Evolutionary conservation across 2,888 invertebrate genomes (phyloP).

Genomic region (Tenodera sinensis): DNA sequence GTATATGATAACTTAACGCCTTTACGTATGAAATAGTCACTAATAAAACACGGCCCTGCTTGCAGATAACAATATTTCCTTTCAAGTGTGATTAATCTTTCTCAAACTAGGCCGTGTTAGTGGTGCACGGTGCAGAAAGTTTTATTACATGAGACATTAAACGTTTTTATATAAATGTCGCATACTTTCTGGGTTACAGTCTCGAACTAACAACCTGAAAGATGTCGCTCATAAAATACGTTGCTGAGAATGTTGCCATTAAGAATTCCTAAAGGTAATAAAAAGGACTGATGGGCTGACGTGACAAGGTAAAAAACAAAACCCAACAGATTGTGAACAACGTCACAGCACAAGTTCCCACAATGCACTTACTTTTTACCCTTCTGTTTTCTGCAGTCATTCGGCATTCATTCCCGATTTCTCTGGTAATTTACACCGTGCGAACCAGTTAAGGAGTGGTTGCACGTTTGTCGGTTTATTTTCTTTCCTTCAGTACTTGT

Average conservation of each 20-base stretch:
- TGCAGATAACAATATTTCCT: no score
- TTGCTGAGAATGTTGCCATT: background rate
- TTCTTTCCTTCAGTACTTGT: background rate
- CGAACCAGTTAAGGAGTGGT: background rate
- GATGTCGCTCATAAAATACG: background rate
- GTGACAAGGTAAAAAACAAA: background rate
- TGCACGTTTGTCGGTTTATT: background rate
- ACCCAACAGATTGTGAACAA: background rate
- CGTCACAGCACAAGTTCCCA: background rate
- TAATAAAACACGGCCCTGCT: no score
- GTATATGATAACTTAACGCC: no score
- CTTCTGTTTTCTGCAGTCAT: background rate
- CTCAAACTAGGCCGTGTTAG: no score
- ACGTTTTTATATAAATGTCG: background rate
- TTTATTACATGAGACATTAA: no score
- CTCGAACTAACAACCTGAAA: background rate
- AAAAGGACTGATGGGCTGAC: background rate
- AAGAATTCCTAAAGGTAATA: background rate
- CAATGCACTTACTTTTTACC: background rate
- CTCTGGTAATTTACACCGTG: background rate
- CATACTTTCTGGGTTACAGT: background rate
- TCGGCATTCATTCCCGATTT: background rate
- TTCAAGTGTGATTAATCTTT: no score
- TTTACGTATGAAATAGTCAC: no score
- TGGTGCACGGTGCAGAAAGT: no score